A percentile compares a stretch with the other conserved stretches of the same genome.
These are phyloP conservation scores for Apaloderma vittatum DNA, from an alignment of 2,113 vertebrate species.

Conservation along the genomic window DNA sequence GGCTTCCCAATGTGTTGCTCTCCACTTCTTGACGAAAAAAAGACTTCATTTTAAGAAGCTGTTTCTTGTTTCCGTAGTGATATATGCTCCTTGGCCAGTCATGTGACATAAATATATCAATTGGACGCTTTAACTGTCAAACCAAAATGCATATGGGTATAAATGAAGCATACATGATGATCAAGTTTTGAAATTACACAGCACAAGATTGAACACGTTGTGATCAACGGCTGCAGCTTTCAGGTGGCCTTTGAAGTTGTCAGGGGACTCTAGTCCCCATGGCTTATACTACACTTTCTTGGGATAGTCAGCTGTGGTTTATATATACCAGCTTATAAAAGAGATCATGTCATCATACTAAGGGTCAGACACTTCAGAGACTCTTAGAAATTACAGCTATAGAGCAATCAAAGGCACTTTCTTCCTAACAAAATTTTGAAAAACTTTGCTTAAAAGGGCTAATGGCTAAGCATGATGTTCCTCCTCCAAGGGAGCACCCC, in stretches of 20 bases:
- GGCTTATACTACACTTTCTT: background rate
- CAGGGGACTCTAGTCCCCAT: background rate
- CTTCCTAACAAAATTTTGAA: background rate
- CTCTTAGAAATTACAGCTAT: background rate
- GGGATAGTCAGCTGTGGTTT: background rate
- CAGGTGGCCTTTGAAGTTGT: background rate
- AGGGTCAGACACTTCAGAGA: background rate
- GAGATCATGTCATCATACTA: background rate
- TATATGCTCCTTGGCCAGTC: slow-evolving; percentile 98
- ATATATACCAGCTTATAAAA: background rate
- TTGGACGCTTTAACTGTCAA: slow-evolving; percentile 88
- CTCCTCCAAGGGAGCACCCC: background rate
- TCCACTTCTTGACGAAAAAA: slow-evolving; percentile 96
- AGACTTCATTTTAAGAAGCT: slow-evolving; percentile 90
- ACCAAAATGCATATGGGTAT: background rate
- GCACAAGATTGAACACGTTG: background rate
- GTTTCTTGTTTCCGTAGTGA: slow-evolving; percentile 90
- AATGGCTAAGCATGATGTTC: background rate
- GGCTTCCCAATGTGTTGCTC: slow-evolving; percentile 91
- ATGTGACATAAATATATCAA: slow-evolving; percentile 95
- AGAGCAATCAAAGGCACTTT: background rate
- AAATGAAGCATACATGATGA: background rate
- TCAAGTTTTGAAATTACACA: background rate
- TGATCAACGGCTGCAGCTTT: background rate
- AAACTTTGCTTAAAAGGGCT: background rate